phyloP scores from a whole-genome alignment of 2,797 vertebrate genomes.

The Liparis tanakae region DNA sequence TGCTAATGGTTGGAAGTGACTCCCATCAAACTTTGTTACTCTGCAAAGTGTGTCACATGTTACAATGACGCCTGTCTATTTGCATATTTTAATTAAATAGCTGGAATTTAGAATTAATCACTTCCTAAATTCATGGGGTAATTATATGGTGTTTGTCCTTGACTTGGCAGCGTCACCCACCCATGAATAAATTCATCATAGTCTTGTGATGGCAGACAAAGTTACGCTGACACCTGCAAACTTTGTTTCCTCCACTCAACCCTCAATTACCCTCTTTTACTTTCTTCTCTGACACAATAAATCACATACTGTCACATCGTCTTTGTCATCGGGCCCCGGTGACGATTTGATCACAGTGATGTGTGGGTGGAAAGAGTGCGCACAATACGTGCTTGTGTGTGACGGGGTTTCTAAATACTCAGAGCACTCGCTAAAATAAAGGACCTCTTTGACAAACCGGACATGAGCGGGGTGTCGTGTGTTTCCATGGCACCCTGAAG shows the following conservation, averaged over 20 bases:
- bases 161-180: slow-evolving; percentile 75
- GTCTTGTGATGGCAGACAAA: slow-evolving; percentile 67
- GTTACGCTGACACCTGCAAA: slow-evolving; percentile 77
- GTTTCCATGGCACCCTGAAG: slow-evolving; percentile 55
- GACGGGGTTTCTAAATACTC: slow-evolving; percentile 45
- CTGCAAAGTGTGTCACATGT: slow-evolving; percentile 44
- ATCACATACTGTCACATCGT: slow-evolving; percentile 70
- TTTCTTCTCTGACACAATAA: slow-evolving; percentile 70
- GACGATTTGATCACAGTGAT: slow-evolving; percentile 56
- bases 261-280: slow-evolving; percentile 71
- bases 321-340: slow-evolving; percentile 54
- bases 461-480: slow-evolving; percentile 38
- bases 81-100: slow-evolving; percentile 83
- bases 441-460: slow-evolving; percentile 54
- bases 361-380: slow-evolving; percentile 59
- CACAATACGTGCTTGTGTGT: slow-evolving; percentile 27
- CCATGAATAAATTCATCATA: slow-evolving; percentile 75
- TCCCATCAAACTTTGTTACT: slow-evolving; percentile 63
- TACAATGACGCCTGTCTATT: slow-evolving; percentile 65
- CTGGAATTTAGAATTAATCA: slow-evolving; percentile 76
- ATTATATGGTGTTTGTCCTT: slow-evolving; percentile 80
- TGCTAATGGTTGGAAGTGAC: slow-evolving; percentile 31
- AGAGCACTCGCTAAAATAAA: slow-evolving; percentile 47
- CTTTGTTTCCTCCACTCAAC: slow-evolving; percentile 71
- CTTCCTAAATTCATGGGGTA: slow-evolving; percentile 76